Conservation (phyloP, 2,888 invertebrate genomes). For the Onthophagus sagittarius region DNA sequence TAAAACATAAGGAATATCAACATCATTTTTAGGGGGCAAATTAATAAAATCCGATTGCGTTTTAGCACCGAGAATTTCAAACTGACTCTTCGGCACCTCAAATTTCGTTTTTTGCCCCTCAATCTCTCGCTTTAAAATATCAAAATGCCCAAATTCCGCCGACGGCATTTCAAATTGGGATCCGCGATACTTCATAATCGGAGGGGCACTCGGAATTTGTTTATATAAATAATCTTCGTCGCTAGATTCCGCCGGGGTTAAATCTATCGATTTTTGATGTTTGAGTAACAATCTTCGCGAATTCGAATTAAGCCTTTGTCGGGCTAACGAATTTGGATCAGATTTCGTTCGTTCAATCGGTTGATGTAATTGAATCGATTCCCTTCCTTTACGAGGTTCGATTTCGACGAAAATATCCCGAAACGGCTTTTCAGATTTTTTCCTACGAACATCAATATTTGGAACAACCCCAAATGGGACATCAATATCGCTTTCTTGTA, state of each 20-base stretch:
- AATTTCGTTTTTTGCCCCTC: slow-evolving; percentile 60
- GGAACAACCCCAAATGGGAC: slow-evolving; percentile 40
- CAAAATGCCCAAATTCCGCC: slow-evolving; percentile 61
- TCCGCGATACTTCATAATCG: slow-evolving; percentile 61
- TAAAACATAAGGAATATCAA: slow-evolving; percentile 78
- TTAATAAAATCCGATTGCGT: slow-evolving; percentile 49
- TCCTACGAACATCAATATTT: slow-evolving; percentile 36
- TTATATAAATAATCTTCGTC: slow-evolving; percentile 78
- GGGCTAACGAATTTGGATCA: slow-evolving; percentile 75
- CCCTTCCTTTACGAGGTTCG: slow-evolving; percentile 54
- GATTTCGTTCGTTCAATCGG: slow-evolving; percentile 82
- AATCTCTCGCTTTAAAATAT: slow-evolving; percentile 52
- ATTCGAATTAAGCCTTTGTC: slow-evolving; percentile 68
- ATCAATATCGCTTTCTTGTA: slow-evolving; percentile 53
- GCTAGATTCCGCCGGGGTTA: slow-evolving; percentile 80
- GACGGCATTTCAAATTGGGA: slow-evolving; percentile 49
- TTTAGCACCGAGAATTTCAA: slow-evolving; percentile 56
- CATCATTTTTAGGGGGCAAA: slow-evolving; percentile 54
- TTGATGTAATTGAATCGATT: slow-evolving; percentile 56
- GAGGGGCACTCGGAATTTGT: slow-evolving; percentile 69
- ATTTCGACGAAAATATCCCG: slow-evolving; percentile 56
- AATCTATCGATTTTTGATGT: slow-evolving; percentile 82
- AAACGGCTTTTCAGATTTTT: slow-evolving; percentile 35
- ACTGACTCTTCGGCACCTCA: slow-evolving; percentile 70
- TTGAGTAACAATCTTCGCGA: slow-evolving; percentile 74